Percentiles rank a stretch among this genome's conserved stretches.
Conservation (phyloP, 2,113 vertebrate genomes). For the Australoheros scitulus region DNA sequence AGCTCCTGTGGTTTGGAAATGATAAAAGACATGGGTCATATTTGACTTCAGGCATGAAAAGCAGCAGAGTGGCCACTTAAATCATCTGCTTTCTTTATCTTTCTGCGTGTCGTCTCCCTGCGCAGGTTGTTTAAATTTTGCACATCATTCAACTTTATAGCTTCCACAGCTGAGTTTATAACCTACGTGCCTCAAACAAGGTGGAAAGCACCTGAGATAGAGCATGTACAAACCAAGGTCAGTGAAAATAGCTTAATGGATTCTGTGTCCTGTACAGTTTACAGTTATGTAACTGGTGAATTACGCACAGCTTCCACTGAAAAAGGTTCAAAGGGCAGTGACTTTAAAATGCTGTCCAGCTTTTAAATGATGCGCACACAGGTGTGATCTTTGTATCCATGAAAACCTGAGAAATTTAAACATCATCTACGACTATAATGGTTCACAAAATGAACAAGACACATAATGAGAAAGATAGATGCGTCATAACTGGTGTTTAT, state of each 20-base stretch:
- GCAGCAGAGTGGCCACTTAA: slow-evolving; percentile 1
- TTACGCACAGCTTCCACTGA: not conserved
- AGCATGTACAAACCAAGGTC: slow-evolving; percentile 7
- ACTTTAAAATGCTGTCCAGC: not conserved
- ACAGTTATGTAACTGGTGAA: slow-evolving; percentile 31
- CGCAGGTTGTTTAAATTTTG: slow-evolving; percentile 47
- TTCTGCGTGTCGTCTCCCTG: not conserved
- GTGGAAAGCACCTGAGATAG: slow-evolving; percentile 16
- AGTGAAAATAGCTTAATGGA: slow-evolving; percentile 13
- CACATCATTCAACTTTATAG: slow-evolving; percentile 46
- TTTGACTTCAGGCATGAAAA: slow-evolving; percentile 15
- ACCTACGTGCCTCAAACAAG: not conserved
- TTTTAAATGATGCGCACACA: not conserved
- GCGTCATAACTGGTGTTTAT: not conserved
- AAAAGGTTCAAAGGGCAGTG: slow-evolving; percentile 3
- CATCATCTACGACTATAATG: not conserved
- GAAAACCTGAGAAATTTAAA: not conserved
- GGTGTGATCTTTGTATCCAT: not conserved
- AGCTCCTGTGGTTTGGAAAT: slow-evolving; percentile 4
- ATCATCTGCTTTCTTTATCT: slow-evolving; percentile 31
- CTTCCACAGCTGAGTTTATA: slow-evolving; percentile 24
- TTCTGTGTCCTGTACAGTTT: not conserved
- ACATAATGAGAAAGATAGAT: not conserved
- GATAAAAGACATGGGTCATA: slow-evolving; percentile 6
- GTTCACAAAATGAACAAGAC: not conserved